These are phyloP conservation scores for Bombus polaris DNA, from an alignment of 1,140 invertebrate species.

Conservation along the genomic window DNA sequence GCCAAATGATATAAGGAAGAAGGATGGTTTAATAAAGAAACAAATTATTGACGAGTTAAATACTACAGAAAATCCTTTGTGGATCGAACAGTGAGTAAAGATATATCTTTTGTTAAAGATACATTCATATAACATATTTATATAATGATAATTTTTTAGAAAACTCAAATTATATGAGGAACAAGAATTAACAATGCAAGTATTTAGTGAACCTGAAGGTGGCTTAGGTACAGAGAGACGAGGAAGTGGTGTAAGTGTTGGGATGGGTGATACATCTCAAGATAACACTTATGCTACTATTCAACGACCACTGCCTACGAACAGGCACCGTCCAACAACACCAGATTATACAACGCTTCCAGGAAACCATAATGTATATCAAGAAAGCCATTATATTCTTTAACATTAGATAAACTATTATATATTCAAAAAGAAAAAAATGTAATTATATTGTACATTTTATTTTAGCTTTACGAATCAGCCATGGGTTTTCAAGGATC, in stretches of 20 bases:
- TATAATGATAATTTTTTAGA: slow-evolving; percentile 78
- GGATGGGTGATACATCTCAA: slow-evolving; percentile 82
- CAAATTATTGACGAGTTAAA: slow-evolving; percentile 92
- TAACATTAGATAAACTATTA: not conserved
- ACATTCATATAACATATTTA: not conserved
- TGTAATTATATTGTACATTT: slow-evolving; percentile 41
- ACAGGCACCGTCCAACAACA: slow-evolving; percentile 83
- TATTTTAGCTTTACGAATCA: slow-evolving; percentile 86
- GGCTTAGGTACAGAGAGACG: slow-evolving; percentile 82
- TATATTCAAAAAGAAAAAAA: slow-evolving; percentile 52
- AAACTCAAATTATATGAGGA: slow-evolving; percentile 96
- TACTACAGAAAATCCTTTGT: slow-evolving; percentile 95
- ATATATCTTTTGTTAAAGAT: not conserved
- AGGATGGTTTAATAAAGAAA: slow-evolving; percentile 91
- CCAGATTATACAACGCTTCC: slow-evolving; percentile 89
- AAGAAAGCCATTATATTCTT: slow-evolving; percentile 5
- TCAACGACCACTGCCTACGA: slow-evolving; percentile 85
- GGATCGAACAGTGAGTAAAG: slow-evolving; percentile 92
- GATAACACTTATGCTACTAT: slow-evolving; percentile 95
- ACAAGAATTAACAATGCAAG: slow-evolving; percentile 96
- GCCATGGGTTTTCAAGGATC: slow-evolving; percentile 88
- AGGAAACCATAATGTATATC: slow-evolving; percentile 81
- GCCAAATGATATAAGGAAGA: slow-evolving; percentile 87
- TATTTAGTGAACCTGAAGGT: slow-evolving; percentile 91
- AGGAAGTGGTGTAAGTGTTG: slow-evolving; percentile 81